Evolutionary conservation across 2,113 vertebrate genomes (phyloP).

Genomic region (Prinia subflava): DNA sequence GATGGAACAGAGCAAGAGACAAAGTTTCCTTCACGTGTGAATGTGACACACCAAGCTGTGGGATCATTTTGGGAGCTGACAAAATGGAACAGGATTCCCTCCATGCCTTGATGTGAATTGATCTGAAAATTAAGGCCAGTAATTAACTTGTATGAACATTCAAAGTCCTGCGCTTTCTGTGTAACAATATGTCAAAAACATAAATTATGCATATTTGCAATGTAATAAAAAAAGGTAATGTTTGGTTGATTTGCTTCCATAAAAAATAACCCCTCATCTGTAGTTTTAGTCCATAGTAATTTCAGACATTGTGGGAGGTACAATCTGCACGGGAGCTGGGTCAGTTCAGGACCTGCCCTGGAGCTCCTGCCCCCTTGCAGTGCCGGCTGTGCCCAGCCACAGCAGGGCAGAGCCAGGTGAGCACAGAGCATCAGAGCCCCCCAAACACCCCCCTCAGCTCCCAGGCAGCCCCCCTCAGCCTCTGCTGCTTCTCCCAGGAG

Average conservation of each 20-base stretch:
- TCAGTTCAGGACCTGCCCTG: not conserved
- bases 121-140: not conserved
- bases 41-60: conserved; percentile 35
- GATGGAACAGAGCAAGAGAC: conserved; percentile 47
- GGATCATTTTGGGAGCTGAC: conserved; percentile 23
- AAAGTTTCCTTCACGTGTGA: conserved; percentile 39
- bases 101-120: not conserved
- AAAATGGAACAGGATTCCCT: not conserved
- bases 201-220: not conserved
- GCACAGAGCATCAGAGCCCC: not conserved
- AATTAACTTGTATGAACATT: not conserved
- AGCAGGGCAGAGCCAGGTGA: accelerated
- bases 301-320: not conserved
- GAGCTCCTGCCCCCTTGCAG: accelerated
- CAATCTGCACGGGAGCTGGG: not conserved
- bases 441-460: not conserved
- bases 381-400: not conserved
- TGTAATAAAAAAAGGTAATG: not conserved
- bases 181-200: not conserved
- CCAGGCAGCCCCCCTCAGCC: not conserved
- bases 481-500: not conserved
- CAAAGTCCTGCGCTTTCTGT: not conserved
- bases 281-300: accelerated
- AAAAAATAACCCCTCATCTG: not conserved
- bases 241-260: not conserved